Base-by-base conservation (phyloP, 2,888 invertebrate species). In the Ophioninae sp. region DNA sequence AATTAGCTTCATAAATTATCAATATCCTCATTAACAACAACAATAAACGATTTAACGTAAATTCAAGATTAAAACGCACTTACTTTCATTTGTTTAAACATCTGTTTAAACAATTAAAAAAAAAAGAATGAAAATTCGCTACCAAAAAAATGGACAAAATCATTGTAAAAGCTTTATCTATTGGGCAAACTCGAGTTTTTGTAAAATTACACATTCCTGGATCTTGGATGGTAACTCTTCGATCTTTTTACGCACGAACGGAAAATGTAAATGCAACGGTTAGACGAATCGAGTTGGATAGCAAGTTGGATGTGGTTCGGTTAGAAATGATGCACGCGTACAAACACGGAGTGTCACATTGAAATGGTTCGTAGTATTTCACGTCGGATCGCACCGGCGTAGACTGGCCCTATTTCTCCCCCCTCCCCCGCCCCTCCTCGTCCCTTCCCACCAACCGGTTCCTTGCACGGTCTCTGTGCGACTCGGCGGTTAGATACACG, bases 341-440 rank as follows among this genome's bases (percentile, higher is more conserved):
- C 68, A 79, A 82, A 82, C 79, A 81, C 82, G 83, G 86, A 88
- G 88, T 86, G 90, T 90, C 90, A 88, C 86, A 84, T 83, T 83
- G 90, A 89, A 90, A 91, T 90, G 88, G 88, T 84, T 82, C 85
- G 86, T 88, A 87, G 88, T 90, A 91, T 89, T 91, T 91, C 91
- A 91, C 87, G 88, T 88, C 89, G 79, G 69, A 81, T 84, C 84
- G 78, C 68, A 73, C 74, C 79, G 81, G 72, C 74, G 85, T 83
- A 85, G 83, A 83, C 79, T 65, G 79, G 51, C 67, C 56, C 72
- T 68, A 79, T 67, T 44, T 59, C 68, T 44, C 68, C 67, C 44
- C 68, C 58, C 68, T 67, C 44, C 63, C 71, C 56, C 74, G 61
- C 44, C 63, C 73, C 44, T n/a, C 63, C 63, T 73, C 65, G 65